Percentiles rank a stretch among this genome's conserved stretches.
Evolutionary conservation across 2,113 vertebrate genomes (phyloP).

Genomic region (Corythaixoides concolor): DNA sequence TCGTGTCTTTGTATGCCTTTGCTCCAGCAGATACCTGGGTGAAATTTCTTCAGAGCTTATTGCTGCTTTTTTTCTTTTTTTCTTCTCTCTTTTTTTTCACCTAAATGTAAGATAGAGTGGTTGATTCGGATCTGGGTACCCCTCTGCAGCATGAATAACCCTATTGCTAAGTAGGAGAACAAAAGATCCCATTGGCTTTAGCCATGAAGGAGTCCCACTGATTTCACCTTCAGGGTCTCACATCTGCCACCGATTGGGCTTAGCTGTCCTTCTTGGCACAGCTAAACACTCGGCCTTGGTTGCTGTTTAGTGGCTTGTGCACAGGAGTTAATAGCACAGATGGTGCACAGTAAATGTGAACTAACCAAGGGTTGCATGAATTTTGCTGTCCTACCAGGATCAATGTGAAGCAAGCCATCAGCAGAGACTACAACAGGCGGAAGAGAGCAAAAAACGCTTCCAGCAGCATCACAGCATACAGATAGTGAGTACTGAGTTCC

Average conservation of each 20-base stretch:
- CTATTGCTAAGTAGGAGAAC: not conserved
- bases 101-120: not conserved
- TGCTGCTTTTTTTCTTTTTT: not conserved
- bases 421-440: constrained; percentile 76
- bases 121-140: not conserved
- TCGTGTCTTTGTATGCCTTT: not conserved
- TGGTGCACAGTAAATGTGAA: not conserved
- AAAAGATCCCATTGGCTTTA: not conserved
- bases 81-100: not conserved
- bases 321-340: not conserved
- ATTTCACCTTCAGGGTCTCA: not conserved
- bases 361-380: not conserved
- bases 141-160: not conserved
- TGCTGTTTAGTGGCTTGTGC: not conserved
- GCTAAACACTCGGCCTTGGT: not conserved
- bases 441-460: constrained; percentile 71
- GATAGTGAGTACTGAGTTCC: constrained; percentile 79
- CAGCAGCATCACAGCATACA: constrained; percentile 87
- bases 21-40: not conserved
- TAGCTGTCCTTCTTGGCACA: not conserved
- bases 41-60: not conserved
- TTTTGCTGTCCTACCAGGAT: constrained; percentile 79
- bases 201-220: not conserved
- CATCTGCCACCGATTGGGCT: not conserved
- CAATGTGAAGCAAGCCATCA: constrained; percentile 83